Evolutionary conservation across 2,888 invertebrate genomes (phyloP).

Genomic region (Lithosia quadra): DNA sequence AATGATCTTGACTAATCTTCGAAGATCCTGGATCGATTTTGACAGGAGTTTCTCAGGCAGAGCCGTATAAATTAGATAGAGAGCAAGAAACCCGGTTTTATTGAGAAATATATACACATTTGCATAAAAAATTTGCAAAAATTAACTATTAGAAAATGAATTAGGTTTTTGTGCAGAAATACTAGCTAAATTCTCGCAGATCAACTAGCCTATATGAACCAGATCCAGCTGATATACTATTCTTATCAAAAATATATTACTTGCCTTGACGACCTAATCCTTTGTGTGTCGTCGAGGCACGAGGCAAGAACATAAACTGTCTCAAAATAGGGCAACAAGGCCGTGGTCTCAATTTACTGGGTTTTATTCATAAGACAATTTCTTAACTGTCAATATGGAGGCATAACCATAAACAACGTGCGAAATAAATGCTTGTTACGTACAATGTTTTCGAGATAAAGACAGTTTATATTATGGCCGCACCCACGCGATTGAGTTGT

Average conservation of each 20-base stretch:
- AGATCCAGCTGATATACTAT: neutral
- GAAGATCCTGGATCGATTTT: no score
- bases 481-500: slow-evolving; percentile 50
- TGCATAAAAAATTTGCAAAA: no score
- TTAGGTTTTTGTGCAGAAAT: no score
- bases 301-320: neutral
- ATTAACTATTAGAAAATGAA: no score
- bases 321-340: neutral
- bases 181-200: no score
- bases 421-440: slow-evolving; percentile 30
- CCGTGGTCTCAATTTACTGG: neutral
- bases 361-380: slow-evolving; percentile 15
- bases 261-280: neutral
- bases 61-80: no score
- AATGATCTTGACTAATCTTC: no score
- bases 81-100: no score
- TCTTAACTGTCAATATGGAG: slow-evolving; percentile 21
- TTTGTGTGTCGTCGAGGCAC: neutral
- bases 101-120: no score
- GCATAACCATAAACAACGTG: slow-evolving; percentile 37
- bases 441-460: slow-evolving; percentile 48
- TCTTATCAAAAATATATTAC: neutral
- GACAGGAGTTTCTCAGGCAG: no score
- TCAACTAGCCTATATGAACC: no score
- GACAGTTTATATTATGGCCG: slow-evolving; percentile 43